Evolutionary conservation across 1,140 invertebrate genomes (phyloP).

Genomic region (Drosophila athabasca): DNA sequence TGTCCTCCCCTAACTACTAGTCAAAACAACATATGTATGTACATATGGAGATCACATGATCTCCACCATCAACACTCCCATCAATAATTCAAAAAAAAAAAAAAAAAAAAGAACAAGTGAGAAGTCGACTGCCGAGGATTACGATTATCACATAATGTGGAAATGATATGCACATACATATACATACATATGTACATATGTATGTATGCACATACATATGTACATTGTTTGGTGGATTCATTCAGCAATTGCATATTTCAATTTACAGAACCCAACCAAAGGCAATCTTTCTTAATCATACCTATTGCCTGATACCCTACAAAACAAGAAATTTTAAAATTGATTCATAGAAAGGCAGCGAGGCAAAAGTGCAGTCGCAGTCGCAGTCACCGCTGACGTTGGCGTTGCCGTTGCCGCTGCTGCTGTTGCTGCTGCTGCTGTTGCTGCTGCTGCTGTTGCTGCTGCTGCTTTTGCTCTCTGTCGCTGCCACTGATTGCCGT

Average conservation of each 20-base stretch:
- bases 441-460: slow-evolving; percentile 2
- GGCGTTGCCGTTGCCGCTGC: slow-evolving; percentile 16
- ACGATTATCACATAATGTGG: not conserved
- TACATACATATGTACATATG: too few species aligned
- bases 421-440: slow-evolving; percentile 11
- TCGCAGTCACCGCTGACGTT: not conserved
- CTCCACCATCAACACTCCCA: not conserved
- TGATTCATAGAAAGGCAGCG: slow-evolving; percentile 4
- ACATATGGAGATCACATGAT: slow-evolving; percentile 18
- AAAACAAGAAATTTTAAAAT: not conserved
- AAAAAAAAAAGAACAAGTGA: slow-evolving; percentile 5
- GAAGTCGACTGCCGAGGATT: too few species aligned
- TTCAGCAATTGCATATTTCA: too few species aligned
- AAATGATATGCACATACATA: too few species aligned
- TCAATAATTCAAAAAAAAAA: not conserved
- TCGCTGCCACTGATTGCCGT: not conserved
- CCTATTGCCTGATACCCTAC: too few species aligned
- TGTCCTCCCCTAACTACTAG: slow-evolving; percentile 6
- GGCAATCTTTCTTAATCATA: too few species aligned
- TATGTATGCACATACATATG: too few species aligned
- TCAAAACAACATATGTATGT: not conserved
- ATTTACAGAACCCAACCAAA: too few species aligned
- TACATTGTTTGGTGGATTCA: too few species aligned
- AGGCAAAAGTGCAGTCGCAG: slow-evolving; percentile 37
- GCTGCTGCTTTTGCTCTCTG: slow-evolving; percentile 7